Base-by-base conservation (phyloP, 2,797 vertebrate species). In the Fundulus diaphanus region DNA sequence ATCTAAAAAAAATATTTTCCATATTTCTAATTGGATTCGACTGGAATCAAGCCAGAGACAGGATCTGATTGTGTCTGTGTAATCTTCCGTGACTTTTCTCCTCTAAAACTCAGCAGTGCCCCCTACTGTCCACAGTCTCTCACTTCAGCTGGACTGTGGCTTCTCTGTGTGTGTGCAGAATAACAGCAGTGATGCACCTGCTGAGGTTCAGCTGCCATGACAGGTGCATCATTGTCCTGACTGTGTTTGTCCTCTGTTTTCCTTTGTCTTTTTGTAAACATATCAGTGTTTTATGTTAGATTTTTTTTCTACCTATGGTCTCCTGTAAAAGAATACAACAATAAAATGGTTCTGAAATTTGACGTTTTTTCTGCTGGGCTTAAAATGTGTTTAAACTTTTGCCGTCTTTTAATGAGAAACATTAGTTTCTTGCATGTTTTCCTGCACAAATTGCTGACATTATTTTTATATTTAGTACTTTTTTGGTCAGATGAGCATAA, bases 71-170 rank as follows among this genome's bases (percentile, higher is more conserved):
- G 2, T 40, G 11, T 22, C 63, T 44, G 6, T 37, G 22, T 42
- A 37, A 42, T 40, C 18, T 20, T 51, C 20, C 24, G 49, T 51
- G 24, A 63, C 54, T 31, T 61, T 61, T 20, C 3, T 35, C 68
- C 22, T 70, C 33, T 13, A 44, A 13, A 78, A 79, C 83, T 79
- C 61, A 0, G 8, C 75, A 75, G 73, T 80, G 31, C 78, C 83
- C 68, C 82, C 84, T 27, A 5, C 24, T 82, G 70, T 9, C 72
- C 35, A 54, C 73, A 79, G 44, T 82, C 20, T 73, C 65, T 29
- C 52, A 48, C n/a, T 15, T 48, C 73, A 63, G 46, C 54, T 33
- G 24, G 35, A 27, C 66, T 1, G 44, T 56, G 48, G 20, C 61
- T 44, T 24, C 20, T 46, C 66, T 33, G 51, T 63, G 59, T 63